These are phyloP conservation scores for Eupithecia dodoneata DNA, from an alignment of 2,888 invertebrate genomes.

Conservation along the genomic window DNA sequence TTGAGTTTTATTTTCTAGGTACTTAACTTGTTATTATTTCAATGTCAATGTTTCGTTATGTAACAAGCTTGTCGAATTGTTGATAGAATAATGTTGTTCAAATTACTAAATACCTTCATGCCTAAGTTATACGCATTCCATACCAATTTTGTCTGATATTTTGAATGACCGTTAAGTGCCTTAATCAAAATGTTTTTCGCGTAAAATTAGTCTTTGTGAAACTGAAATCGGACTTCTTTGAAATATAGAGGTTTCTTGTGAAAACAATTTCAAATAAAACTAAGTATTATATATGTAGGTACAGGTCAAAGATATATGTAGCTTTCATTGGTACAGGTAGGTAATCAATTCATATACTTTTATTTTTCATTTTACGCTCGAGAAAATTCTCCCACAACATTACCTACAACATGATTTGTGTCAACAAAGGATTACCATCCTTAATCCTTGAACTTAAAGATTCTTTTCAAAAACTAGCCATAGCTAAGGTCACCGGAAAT, in stretches of 20 bases:
- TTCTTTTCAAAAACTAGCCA: conserved; percentile 20
- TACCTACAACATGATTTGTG: conserved; percentile 47
- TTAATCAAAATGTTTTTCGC: conserved; percentile 5
- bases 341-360: neutral
- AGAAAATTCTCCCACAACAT: conserved; percentile 69
- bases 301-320: too few relatives aligned
- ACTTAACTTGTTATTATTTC: neutral
- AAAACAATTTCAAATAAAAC: neutral
- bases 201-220: neutral
- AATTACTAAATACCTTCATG: conserved; percentile 13
- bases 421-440: conserved; percentile 29
- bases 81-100: neutral
- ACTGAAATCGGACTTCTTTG: neutral
- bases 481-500: conserved; percentile 70
- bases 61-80: conserved; percentile 1
- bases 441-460: conserved; percentile 35
- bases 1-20: neutral
- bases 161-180: neutral
- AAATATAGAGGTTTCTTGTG: neutral
- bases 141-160: neutral
- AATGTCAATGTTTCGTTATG: conserved; percentile 6
- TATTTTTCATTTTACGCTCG: conserved; percentile 51
- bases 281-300: neutral
- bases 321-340: too few relatives aligned
- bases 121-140: conserved; percentile 6